Conservation (phyloP, 2,888 invertebrate species). For the Conomelus anceps region DNA sequence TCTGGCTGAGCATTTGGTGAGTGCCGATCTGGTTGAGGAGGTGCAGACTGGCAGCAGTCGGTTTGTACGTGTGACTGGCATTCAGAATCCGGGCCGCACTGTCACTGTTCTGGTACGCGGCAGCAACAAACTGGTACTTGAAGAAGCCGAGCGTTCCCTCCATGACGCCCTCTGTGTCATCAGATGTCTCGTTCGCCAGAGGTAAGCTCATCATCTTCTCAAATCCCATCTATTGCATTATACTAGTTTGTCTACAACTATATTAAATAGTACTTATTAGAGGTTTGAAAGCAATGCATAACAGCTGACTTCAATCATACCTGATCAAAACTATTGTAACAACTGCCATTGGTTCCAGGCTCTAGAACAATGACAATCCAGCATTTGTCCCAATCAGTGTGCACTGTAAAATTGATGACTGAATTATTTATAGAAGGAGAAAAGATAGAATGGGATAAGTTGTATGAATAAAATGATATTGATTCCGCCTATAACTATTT, state of each 20-base stretch:
- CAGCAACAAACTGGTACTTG: conserved; percentile 73
- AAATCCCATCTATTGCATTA: no score
- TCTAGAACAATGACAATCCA: no score
- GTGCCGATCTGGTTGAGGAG: conserved; percentile 92
- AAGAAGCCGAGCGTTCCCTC: conserved; percentile 72
- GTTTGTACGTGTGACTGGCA: conserved; percentile 88
- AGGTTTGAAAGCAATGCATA: no score
- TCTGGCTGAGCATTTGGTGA: conserved; percentile 80
- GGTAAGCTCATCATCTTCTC: conserved; percentile 35
- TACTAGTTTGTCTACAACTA: no score
- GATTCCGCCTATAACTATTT: no score
- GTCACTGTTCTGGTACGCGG: conserved; percentile 88
- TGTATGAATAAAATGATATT: no score
- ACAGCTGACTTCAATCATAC: not conserved
- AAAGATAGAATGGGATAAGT: no score
- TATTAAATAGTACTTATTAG: no score
- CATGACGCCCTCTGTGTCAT: conserved; percentile 87
- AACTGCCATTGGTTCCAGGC: no score
- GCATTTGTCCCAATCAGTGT: no score
- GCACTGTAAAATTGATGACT: no score
- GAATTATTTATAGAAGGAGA: no score
- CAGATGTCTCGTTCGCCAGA: conserved; percentile 91
- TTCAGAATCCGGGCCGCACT: conserved; percentile 79
- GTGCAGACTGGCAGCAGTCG: conserved; percentile 79
- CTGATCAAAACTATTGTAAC: not conserved